phyloP scores from a whole-genome alignment of 2,113 vertebrate species.

The Abramis brama region DNA sequence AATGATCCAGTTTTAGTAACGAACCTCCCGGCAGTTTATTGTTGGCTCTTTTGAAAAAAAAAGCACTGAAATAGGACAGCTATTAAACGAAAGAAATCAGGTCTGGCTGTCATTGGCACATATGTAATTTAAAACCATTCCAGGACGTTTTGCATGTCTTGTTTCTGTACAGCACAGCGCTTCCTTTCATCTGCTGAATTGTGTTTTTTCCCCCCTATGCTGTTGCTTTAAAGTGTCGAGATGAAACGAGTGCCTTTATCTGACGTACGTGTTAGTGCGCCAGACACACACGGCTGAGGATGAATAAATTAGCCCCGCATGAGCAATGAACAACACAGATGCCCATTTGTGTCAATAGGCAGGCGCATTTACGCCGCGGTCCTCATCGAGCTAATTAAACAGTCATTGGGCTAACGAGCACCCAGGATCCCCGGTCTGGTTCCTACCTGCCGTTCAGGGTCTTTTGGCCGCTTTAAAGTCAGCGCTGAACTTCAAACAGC shows the following conservation, averaged over 20 bases:
- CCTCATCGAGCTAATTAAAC: conserved; percentile 47
- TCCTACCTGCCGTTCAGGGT: conserved; percentile 17
- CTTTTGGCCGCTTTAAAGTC: conserved; percentile 51
- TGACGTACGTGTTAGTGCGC: conserved; percentile 4
- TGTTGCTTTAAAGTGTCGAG: conserved; percentile 32
- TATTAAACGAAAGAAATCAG: background rate
- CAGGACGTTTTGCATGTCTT: conserved; percentile 29
- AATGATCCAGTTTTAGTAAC: background rate
- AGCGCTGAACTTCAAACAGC: conserved; percentile 47
- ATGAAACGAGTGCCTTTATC: conserved; percentile 25
- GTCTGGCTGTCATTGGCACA: background rate
- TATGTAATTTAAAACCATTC: conserved; percentile 18
- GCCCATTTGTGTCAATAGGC: conserved; percentile 40
- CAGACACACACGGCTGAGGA: conserved; percentile 14
- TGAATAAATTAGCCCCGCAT: conserved; percentile 2
- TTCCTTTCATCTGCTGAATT: conserved; percentile 37
- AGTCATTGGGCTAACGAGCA: conserved; percentile 39
- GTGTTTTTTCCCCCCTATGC: background rate
- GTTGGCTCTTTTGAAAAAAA: background rate
- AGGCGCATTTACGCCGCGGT: conserved; percentile 10
- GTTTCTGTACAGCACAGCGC: conserved; percentile 1
- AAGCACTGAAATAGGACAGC: background rate
- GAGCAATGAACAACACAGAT: conserved; percentile 25
- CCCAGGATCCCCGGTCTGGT: background rate
- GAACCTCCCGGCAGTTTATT: background rate